A percentile compares a stretch with the other conserved stretches of the same genome.
phyloP scores from a whole-genome alignment of 2,113 vertebrate species.

The Vicugna pacos region DNA sequence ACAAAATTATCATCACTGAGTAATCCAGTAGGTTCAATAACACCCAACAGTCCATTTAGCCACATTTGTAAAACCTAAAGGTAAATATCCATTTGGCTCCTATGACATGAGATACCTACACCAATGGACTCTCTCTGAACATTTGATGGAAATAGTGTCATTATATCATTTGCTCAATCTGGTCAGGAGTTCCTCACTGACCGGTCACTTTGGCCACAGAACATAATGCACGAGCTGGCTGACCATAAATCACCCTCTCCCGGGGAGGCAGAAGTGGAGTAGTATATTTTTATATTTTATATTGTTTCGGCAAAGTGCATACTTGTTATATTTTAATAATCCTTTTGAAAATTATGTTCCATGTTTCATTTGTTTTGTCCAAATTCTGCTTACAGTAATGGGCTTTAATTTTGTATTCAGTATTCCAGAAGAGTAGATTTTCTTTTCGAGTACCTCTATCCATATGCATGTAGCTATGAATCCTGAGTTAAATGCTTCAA shows the following conservation, averaged over 20 bases:
- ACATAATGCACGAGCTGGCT: background rate
- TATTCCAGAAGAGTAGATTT: slow-evolving; percentile 15
- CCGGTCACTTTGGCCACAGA: background rate
- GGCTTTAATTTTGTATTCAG: slow-evolving; percentile 44
- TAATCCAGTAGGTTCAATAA: background rate
- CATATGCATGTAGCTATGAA: slow-evolving; percentile 31
- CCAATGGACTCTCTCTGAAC: background rate
- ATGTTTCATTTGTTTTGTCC: background rate
- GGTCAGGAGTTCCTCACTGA: background rate
- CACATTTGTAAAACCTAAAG: background rate
- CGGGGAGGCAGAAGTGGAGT: background rate
- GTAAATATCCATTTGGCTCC: background rate
- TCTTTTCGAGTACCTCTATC: slow-evolving; percentile 20
- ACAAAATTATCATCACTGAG: background rate
- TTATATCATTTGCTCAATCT: background rate
- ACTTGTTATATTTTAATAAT: slow-evolving; percentile 29
- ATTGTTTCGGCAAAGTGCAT: background rate
- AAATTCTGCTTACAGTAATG: background rate
- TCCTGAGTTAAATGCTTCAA: slow-evolving; percentile 3
- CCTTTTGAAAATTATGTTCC: background rate
- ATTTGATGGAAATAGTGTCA: background rate
- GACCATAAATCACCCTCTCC: background rate
- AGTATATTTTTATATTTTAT: background rate
- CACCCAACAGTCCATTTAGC: too few species aligned
- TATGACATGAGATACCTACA: background rate